Conservation (phyloP, 1,140 invertebrate genomes). For the Notospermus geniculatus region DNA sequence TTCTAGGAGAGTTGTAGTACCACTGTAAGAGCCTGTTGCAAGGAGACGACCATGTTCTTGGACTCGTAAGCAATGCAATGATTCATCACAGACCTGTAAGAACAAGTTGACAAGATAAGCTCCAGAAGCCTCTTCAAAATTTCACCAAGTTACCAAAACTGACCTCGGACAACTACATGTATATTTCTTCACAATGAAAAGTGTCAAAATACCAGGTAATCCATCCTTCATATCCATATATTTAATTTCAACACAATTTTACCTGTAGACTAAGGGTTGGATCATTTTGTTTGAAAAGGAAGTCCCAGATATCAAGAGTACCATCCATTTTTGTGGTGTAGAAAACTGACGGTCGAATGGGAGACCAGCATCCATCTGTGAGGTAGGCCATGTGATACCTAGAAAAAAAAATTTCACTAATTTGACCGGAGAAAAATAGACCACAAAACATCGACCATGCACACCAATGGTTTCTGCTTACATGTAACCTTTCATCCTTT, state of each 20-base stretch:
- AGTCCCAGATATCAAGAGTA: slow-evolving; percentile 80
- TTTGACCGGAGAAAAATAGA: neutral
- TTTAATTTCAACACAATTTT: too few species aligned
- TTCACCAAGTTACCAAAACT: too few species aligned
- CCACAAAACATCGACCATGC: neutral
- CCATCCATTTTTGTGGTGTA: slow-evolving; percentile 85
- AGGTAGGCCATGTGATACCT: slow-evolving; percentile 55
- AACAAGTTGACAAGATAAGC: slow-evolving; percentile 22
- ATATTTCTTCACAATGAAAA: too few species aligned
- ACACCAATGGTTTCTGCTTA: neutral
- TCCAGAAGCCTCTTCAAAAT: neutral
- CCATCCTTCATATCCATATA: too few species aligned
- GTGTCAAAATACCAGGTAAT: too few species aligned
- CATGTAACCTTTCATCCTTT: neutral
- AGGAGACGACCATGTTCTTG: slow-evolving; percentile 73
- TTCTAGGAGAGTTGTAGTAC: slow-evolving; percentile 80
- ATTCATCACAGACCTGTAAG: slow-evolving; percentile 73
- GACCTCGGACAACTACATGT: too few species aligned
- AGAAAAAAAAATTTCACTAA: slow-evolving; percentile 20
- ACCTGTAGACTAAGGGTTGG: slow-evolving; percentile 83
- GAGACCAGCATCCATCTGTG: slow-evolving; percentile 86
- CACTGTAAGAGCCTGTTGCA: slow-evolving; percentile 79
- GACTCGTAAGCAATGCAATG: slow-evolving; percentile 62
- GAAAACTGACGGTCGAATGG: slow-evolving; percentile 83
- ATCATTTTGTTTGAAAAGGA: slow-evolving; percentile 80